These are phyloP conservation scores for Diadophis punctatus DNA, from an alignment of 2,113 vertebrate genomes.

Conservation along the genomic window DNA sequence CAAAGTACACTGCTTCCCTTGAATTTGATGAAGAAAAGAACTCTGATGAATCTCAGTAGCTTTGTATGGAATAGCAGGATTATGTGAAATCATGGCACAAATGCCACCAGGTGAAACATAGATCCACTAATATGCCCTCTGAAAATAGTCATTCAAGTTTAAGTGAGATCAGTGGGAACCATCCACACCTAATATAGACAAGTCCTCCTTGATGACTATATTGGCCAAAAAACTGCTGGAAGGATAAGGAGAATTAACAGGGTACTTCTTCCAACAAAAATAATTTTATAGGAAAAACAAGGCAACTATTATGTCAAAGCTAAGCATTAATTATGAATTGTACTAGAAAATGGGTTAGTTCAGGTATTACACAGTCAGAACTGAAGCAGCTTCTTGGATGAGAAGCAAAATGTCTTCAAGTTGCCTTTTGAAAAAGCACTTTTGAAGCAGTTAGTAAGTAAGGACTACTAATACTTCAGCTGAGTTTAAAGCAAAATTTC, in stretches of 20 bases:
- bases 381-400: neutral
- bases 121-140: neutral
- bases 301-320: neutral
- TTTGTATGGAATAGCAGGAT: neutral
- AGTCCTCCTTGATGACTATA: neutral
- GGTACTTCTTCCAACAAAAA: neutral
- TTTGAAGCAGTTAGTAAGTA: neutral
- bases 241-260: neutral
- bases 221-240: neutral
- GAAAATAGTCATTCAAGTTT: neutral
- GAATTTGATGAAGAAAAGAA: neutral
- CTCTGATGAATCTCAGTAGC: neutral
- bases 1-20: neutral
- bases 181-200: neutral
- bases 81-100: neutral
- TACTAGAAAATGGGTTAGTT: neutral
- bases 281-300: neutral
- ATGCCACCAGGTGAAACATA: neutral
- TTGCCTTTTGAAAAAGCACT: neutral
- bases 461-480: neutral
- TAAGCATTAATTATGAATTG: neutral
- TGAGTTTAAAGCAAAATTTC: neutral
- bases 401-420: neutral
- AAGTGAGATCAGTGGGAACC: neutral
- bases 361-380: neutral